Conservation (phyloP, 2,888 invertebrate species). For the Auanema freiburgensis region DNA sequence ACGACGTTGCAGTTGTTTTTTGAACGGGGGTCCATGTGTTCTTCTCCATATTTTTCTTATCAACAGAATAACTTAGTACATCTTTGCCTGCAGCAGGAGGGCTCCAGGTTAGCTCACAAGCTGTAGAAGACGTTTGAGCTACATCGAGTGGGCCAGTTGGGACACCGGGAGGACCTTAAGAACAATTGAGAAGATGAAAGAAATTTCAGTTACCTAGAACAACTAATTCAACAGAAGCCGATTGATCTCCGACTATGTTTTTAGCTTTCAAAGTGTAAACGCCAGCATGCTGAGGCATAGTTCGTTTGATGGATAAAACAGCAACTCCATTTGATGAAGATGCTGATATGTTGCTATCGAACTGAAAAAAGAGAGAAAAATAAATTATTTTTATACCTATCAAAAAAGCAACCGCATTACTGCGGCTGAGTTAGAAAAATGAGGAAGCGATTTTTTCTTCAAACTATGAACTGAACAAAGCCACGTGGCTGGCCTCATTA, state of each 20-base stretch:
- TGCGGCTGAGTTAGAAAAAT: no score
- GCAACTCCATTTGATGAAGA: slow-evolving; percentile 34
- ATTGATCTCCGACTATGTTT: slow-evolving; percentile 78
- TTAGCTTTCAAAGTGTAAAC: slow-evolving; percentile 75
- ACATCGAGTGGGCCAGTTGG: slow-evolving; percentile 45
- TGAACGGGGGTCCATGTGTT: slow-evolving; percentile 38
- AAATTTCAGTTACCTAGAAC: slow-evolving; percentile 72
- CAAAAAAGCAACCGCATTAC: no score
- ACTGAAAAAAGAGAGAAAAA: slow-evolving; percentile 17
- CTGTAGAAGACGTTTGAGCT: slow-evolving; percentile 27
- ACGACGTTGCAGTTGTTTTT: slow-evolving; percentile 55
- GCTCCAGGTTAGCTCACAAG: slow-evolving; percentile 42
- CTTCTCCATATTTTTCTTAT: slow-evolving; percentile 42
- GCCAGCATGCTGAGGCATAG: slow-evolving; percentile 72
- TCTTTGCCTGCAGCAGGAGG: slow-evolving; percentile 41
- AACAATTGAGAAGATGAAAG: neutral
- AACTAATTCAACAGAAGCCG: slow-evolving; percentile 74
- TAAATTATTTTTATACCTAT: no score
- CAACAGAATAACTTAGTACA: slow-evolving; percentile 51
- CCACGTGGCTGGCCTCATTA: slow-evolving; percentile 1
- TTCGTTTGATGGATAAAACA: slow-evolving; percentile 73
- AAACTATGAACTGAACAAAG: neutral
- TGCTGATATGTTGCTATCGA: slow-evolving; percentile 28
- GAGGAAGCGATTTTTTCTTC: neutral
- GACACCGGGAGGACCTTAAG: slow-evolving; percentile 41